phyloP scores from a whole-genome alignment of 2,797 vertebrate species.

The Argya squamiceps region DNA sequence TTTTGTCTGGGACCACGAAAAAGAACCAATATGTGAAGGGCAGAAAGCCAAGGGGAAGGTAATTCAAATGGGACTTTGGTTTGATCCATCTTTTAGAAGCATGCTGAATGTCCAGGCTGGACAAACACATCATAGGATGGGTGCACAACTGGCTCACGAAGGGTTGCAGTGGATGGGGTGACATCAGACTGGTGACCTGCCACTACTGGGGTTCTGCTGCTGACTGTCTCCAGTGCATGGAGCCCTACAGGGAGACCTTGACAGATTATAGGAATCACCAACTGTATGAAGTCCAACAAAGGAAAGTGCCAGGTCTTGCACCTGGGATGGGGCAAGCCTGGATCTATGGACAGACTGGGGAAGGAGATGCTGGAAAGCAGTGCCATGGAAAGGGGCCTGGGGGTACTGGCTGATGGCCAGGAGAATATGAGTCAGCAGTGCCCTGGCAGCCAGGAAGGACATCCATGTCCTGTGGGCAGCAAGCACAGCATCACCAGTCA shows the following conservation, averaged over 20 bases:
- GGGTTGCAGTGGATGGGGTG: not conserved
- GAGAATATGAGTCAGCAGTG: not conserved
- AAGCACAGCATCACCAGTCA: not conserved
- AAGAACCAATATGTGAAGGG: not conserved
- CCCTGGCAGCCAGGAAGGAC: not conserved
- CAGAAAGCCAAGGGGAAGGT: not conserved
- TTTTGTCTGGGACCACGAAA: not conserved
- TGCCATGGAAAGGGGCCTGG: not conserved
- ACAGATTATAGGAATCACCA: not conserved
- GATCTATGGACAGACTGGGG: no score
- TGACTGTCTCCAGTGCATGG: not conserved
- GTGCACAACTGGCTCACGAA: not conserved
- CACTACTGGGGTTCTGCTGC: not conserved
- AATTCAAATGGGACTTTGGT: not conserved
- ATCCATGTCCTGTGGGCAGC: not conserved
- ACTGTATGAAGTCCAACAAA: not conserved
- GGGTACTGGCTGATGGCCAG: not conserved
- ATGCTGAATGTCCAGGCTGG: not conserved
- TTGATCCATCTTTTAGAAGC: not conserved
- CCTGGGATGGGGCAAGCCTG: not conserved
- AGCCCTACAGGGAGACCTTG: not conserved
- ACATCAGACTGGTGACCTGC: not conserved
- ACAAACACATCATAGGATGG: not conserved
- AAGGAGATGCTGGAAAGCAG: not conserved
- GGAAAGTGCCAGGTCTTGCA: accelerated